Conservation (phyloP, 2,797 vertebrate species). For the Ataeniobius toweri region DNA sequence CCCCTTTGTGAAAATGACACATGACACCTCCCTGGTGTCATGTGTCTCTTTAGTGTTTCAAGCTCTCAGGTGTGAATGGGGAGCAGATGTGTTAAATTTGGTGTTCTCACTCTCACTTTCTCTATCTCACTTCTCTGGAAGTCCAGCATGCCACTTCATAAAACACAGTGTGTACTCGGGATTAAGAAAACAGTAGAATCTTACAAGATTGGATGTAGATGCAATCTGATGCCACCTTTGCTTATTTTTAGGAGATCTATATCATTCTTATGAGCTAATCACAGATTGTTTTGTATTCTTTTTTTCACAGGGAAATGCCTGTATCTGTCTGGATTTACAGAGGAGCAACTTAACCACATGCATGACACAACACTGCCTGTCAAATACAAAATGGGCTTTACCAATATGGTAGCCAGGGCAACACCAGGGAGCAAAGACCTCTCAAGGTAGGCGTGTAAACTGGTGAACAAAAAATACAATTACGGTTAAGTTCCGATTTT, state of each 20-base stretch:
- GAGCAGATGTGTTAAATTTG: no score
- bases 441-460: slow-evolving; percentile 79
- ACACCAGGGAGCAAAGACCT: slow-evolving; percentile 99
- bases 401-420: slow-evolving; percentile 96
- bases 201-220: background rate
- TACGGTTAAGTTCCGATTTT: background rate
- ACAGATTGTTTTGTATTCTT: background rate
- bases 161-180: no score
- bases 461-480: background rate
- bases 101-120: no score
- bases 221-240: background rate
- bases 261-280: background rate
- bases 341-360: slow-evolving; percentile 92
- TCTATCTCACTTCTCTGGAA: no score
- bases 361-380: slow-evolving; percentile 88
- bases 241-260: background rate
- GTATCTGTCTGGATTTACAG: slow-evolving; percentile 95
- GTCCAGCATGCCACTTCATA: no score
- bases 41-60: no score
- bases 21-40: no score
- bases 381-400: slow-evolving; percentile 97
- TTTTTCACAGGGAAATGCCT: slow-evolving; percentile 91
- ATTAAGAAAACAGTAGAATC: no score
- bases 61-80: no score
- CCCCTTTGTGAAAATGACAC: no score